Evolutionary conservation across 2,888 invertebrate species (phyloP).

Genomic region (Yponomeuta cagnagella): DNA sequence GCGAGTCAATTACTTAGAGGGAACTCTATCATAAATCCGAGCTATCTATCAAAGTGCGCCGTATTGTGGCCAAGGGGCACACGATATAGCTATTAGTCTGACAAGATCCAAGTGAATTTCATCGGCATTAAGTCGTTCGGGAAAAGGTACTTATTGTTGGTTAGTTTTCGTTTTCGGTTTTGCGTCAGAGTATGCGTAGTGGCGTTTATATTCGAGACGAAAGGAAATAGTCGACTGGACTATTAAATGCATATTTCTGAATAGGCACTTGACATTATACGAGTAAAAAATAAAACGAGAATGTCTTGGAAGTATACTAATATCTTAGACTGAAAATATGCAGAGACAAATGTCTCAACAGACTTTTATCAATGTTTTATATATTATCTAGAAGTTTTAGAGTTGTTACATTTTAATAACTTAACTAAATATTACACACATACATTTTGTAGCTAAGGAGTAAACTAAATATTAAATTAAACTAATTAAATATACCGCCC

Average conservation of each 20-base stretch:
- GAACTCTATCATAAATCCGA: slow-evolving; percentile 66
- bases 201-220: no score
- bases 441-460: no score
- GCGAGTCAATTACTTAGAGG: slow-evolving; percentile 70
- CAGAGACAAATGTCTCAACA: no score
- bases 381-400: no score
- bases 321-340: no score
- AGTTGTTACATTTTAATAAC: no score
- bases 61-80: slow-evolving; percentile 9
- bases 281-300: background rate
- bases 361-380: no score
- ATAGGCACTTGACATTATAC: background rate
- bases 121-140: background rate
- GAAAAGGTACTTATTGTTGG: background rate
- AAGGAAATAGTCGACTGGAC: no score
- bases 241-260: no score
- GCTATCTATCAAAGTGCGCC: slow-evolving; percentile 69
- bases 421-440: no score
- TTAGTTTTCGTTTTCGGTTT: background rate
- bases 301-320: background rate
- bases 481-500: no score
- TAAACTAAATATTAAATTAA: no score
- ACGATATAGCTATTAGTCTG: slow-evolving; percentile 9
- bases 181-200: background rate
- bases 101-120: background rate